Conservation (phyloP, 2,888 invertebrate genomes). For the Ferdinandea cuprea region DNA sequence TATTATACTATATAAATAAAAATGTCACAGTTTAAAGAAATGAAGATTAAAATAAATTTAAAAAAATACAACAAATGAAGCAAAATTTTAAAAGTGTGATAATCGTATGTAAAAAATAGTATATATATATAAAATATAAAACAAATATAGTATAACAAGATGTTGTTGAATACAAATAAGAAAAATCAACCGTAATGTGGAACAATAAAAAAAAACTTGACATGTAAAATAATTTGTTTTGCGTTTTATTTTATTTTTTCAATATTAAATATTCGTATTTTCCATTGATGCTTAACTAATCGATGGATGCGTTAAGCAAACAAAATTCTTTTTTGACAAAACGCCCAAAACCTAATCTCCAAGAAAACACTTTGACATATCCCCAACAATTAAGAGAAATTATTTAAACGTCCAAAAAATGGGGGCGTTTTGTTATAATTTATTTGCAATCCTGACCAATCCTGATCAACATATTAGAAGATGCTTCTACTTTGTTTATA, state of each 20-base stretch:
- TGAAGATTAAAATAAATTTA: slow-evolving; percentile 36
- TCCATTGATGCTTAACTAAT: too few relatives aligned
- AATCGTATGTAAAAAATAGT: slow-evolving; percentile 76
- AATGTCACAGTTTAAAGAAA: slow-evolving; percentile 72
- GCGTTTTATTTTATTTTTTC: neutral
- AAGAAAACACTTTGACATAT: too few relatives aligned
- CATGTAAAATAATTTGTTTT: slow-evolving; percentile 26
- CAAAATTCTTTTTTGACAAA: too few relatives aligned
- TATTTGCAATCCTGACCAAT: too few relatives aligned
- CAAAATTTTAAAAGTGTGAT: slow-evolving; percentile 80
- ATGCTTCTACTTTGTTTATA: too few relatives aligned
- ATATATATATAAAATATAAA: slow-evolving; percentile 55
- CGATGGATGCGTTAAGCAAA: too few relatives aligned
- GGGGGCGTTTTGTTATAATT: too few relatives aligned
- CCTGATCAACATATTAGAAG: too few relatives aligned
- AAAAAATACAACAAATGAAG: slow-evolving; percentile 52
- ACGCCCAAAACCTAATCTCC: too few relatives aligned
- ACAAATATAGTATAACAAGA: slow-evolving; percentile 62
- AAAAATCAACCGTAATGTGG: slow-evolving; percentile 70
- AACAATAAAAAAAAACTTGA: slow-evolving; percentile 70
- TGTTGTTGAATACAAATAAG: slow-evolving; percentile 71
- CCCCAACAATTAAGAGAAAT: too few relatives aligned
- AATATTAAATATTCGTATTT: neutral
- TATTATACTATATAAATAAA: slow-evolving; percentile 75
- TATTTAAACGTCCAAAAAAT: too few relatives aligned